Conservation (phyloP, 2,113 vertebrate genomes). For the Tretioscincus oriximinensis region DNA sequence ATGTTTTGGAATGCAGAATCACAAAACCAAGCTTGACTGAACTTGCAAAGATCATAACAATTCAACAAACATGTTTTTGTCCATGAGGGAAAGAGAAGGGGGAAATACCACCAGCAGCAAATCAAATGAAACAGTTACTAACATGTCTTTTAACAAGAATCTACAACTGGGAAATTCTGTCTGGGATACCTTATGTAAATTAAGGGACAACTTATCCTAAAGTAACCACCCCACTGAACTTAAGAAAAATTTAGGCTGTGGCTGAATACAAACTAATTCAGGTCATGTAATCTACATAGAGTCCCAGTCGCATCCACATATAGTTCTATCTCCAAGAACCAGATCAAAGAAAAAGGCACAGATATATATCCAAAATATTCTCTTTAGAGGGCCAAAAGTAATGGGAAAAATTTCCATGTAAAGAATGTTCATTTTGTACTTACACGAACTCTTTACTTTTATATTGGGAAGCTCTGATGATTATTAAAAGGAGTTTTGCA, state of each 20-base stretch:
- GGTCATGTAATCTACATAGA: too few relatives aligned
- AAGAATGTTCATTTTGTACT: not conserved
- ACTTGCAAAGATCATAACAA: not conserved
- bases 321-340: too few relatives aligned
- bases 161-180: not conserved
- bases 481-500: too few relatives aligned
- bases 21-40: constrained; percentile 3
- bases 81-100: constrained; percentile 1
- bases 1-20: constrained; percentile 6
- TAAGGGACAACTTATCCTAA: not conserved
- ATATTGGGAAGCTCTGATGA: too few relatives aligned
- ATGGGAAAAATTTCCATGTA: not conserved
- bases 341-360: too few relatives aligned
- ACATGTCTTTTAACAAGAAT: not conserved
- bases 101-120: not conserved
- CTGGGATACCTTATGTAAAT: not conserved
- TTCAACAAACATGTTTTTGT: constrained; percentile 19
- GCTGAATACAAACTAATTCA: too few relatives aligned
- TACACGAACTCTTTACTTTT: too few relatives aligned
- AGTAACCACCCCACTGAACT: too few relatives aligned
- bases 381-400: not conserved
- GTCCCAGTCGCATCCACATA: too few relatives aligned
- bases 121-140: constrained; percentile 1
- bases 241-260: too few relatives aligned
- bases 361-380: not conserved